These are phyloP conservation scores for Rhopalosiphum nymphaeae DNA, from an alignment of 2,888 invertebrate genomes.

Conservation along the genomic window DNA sequence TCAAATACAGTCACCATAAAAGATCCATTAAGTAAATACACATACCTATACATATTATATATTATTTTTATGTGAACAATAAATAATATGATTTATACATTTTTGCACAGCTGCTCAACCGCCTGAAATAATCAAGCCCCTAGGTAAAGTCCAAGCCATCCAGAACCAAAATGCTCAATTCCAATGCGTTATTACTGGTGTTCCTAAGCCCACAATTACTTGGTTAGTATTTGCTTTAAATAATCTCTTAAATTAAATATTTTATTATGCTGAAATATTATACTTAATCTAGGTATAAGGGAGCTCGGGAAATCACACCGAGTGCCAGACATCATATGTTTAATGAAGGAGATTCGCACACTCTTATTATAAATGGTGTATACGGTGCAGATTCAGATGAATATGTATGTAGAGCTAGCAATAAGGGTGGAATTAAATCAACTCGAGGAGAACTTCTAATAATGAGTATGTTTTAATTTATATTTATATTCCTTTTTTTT, in stretches of 20 bases:
- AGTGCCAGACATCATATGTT: slow-evolving; percentile 93
- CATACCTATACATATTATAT: not conserved
- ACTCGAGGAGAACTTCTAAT: slow-evolving; percentile 96
- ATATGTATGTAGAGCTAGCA: slow-evolving; percentile 95
- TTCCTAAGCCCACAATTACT: slow-evolving; percentile 88
- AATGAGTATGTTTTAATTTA: slow-evolving; percentile 83
- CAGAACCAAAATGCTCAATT: slow-evolving; percentile 97
- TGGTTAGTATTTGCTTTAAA: slow-evolving; percentile 74
- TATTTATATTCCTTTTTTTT: slow-evolving; percentile 57
- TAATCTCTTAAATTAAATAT: not conserved
- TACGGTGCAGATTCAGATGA: slow-evolving; percentile 99
- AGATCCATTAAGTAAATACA: slow-evolving; percentile 83
- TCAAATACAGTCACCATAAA: slow-evolving; percentile 91
- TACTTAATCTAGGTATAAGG: slow-evolving; percentile 80
- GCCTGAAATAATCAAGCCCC: slow-evolving; percentile 88
- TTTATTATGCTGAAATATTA: not conserved
- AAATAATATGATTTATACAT: slow-evolving; percentile 24
- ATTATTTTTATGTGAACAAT: not conserved
- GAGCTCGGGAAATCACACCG: slow-evolving; percentile 93
- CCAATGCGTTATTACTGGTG: slow-evolving; percentile 89
- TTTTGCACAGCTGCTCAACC: slow-evolving; percentile 80
- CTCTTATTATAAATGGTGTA: slow-evolving; percentile 90
- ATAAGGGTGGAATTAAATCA: slow-evolving; percentile 93
- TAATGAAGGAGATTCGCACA: slow-evolving; percentile 88
- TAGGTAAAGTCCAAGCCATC: slow-evolving; percentile 88